Percentiles rank a stretch among this genome's conserved stretches.
These are phyloP conservation scores for Nycteola revayana DNA, from an alignment of 2,888 invertebrate species.

Conservation along the genomic window DNA sequence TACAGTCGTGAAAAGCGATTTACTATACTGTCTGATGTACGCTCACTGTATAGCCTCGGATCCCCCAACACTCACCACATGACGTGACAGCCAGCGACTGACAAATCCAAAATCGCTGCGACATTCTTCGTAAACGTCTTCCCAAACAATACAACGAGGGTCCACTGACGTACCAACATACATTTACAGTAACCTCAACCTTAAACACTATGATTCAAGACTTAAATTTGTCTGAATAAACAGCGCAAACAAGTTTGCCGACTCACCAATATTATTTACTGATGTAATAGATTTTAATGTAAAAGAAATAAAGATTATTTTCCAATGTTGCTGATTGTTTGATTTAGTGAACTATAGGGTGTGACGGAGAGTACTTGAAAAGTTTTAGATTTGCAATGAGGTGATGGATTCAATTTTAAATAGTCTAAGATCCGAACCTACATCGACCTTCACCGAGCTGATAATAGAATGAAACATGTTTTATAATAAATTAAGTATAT, in stretches of 20 bases:
- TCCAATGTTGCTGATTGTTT: slow-evolving; percentile 20
- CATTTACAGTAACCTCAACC: neutral
- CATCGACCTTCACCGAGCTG: too few species aligned
- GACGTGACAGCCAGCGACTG: slow-evolving; percentile 68
- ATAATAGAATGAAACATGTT: too few species aligned
- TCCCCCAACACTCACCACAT: slow-evolving; percentile 45
- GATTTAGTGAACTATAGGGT: slow-evolving; percentile 20
- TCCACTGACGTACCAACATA: slow-evolving; percentile 31
- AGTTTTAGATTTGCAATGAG: slow-evolving; percentile 54
- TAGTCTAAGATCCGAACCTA: too few species aligned
- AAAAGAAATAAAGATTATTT: slow-evolving; percentile 29
- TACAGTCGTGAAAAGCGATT: too few species aligned
- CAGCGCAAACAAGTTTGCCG: slow-evolving; percentile 10
- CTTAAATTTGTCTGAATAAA: slow-evolving; percentile 2
- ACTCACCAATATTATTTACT: slow-evolving; percentile 13
- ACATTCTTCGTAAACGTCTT: slow-evolving; percentile 71
- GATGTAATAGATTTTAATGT: slow-evolving; percentile 21
- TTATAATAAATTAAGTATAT: too few species aligned
- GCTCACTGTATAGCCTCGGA: slow-evolving; percentile 39
- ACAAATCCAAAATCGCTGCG: slow-evolving; percentile 75
- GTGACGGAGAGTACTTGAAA: slow-evolving; percentile 39
- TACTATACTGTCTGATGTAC: too few species aligned
- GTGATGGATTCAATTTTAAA: slow-evolving; percentile 66
- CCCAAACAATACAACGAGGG: slow-evolving; percentile 61
- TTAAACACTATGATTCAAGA: neutral